Conservation (phyloP, 2,113 vertebrate genomes). For the Porphyrio hochstetteri region DNA sequence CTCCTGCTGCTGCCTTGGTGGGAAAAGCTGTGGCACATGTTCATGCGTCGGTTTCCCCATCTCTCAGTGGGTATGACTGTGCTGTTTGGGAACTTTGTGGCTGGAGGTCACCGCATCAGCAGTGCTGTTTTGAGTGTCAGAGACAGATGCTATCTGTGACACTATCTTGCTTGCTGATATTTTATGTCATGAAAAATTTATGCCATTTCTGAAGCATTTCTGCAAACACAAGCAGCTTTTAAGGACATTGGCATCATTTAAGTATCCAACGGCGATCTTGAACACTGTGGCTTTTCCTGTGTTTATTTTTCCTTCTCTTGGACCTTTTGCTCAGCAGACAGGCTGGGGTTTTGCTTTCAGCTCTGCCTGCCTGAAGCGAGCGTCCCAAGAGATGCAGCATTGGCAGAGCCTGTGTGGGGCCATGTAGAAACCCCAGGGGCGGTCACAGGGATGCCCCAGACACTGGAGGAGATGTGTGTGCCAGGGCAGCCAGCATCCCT, state of each 20-base stretch:
- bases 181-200: background rate
- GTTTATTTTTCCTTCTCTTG: conserved; percentile 23
- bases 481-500: background rate
- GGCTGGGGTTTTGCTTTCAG: background rate
- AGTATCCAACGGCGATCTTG: background rate
- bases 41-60: background rate
- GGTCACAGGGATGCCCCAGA: rapidly evolving
- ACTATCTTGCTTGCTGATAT: background rate
- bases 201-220: background rate
- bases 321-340: background rate
- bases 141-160: background rate
- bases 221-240: background rate
- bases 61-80: background rate
- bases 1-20: background rate
- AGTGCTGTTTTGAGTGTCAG: background rate
- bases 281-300: conserved; percentile 5
- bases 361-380: background rate
- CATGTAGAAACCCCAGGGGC: background rate
- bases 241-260: background rate
- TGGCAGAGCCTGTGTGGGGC: background rate
- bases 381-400: background rate
- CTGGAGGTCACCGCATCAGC: background rate
- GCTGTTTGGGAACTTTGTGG: background rate
- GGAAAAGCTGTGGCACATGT: background rate
- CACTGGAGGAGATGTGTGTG: background rate